These are phyloP conservation scores for Fistularia commersonii DNA, from an alignment of 2,797 vertebrate species.

Conservation along the genomic window DNA sequence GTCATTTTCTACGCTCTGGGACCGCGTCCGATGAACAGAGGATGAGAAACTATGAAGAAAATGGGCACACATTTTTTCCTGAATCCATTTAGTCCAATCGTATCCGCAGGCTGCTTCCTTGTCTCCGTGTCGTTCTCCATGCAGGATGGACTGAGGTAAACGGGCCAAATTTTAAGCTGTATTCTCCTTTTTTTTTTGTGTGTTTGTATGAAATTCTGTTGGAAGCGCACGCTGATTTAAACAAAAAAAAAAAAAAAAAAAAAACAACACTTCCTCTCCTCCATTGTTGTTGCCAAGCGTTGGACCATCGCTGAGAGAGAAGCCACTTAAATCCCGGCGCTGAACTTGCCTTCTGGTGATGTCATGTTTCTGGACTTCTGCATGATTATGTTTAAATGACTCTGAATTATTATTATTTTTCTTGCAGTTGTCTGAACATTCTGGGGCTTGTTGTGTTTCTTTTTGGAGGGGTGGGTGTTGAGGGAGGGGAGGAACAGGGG, in stretches of 20 bases:
- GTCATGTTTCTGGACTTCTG: too few relatives aligned
- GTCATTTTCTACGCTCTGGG: constrained; percentile 20
- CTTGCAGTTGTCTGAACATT: constrained; percentile 27
- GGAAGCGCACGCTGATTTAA: constrained; percentile 24
- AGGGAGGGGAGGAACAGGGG: too few relatives aligned
- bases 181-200: constrained; percentile 9
- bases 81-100: too few relatives aligned
- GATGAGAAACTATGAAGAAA: too few relatives aligned
- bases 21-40: constrained; percentile 7
- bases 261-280: constrained; percentile 28
- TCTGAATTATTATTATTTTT: constrained; percentile 24
- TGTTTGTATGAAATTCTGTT: constrained; percentile 10
- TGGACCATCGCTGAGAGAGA: too few relatives aligned
- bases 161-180: constrained; percentile 34
- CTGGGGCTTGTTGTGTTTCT: constrained; percentile 22
- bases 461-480: too few relatives aligned
- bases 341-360: too few relatives aligned
- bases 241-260: constrained; percentile 5
- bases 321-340: too few relatives aligned
- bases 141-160: constrained; percentile 9
- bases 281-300: too few relatives aligned
- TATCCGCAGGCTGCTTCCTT: background rate
- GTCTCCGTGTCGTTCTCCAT: background rate
- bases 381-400: too few relatives aligned
- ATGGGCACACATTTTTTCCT: too few relatives aligned